These are phyloP conservation scores for Orbicella faveolata DNA, from an alignment of 64 coral and sea anemone species.

Conservation along the genomic window DNA sequence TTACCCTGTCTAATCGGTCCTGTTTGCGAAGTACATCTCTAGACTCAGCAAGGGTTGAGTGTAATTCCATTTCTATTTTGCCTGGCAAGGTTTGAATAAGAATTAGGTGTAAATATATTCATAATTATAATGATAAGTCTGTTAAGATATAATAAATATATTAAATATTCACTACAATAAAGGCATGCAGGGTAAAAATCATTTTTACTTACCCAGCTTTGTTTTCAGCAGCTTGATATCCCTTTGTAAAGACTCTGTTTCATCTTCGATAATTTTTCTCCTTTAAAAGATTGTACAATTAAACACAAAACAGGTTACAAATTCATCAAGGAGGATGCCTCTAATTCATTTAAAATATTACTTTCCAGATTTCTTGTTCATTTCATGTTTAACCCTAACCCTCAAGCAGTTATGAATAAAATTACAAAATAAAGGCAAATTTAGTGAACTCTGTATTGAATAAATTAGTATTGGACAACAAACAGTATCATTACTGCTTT, in stretches of 20 bases:
- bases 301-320: neutral
- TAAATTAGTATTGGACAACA: no score
- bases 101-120: no score
- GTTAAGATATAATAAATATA: neutral
- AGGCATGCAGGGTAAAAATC: neutral
- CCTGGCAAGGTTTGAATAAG: neutral
- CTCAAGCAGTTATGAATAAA: no score
- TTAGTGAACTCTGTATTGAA: no score
- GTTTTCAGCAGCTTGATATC: slow-evolving; percentile 81
- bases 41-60: slow-evolving; percentile 29
- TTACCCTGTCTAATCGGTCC: slow-evolving; percentile 55
- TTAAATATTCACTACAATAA: neutral
- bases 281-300: slow-evolving; percentile 33
- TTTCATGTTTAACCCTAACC: no score
- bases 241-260: slow-evolving; percentile 80
- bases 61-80: slow-evolving; percentile 53
- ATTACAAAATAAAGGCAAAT: no score
- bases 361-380: no score
- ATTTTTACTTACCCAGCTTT: slow-evolving; percentile 56
- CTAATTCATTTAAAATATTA: no score
- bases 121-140: neutral
- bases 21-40: slow-evolving; percentile 44
- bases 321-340: neutral
- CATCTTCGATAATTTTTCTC: slow-evolving; percentile 74
- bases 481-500: no score